Evolutionary conservation across 2,888 invertebrate genomes (phyloP), one percentile per base, ranked within the genome.

Genomic region (Noctua comes): DNA sequence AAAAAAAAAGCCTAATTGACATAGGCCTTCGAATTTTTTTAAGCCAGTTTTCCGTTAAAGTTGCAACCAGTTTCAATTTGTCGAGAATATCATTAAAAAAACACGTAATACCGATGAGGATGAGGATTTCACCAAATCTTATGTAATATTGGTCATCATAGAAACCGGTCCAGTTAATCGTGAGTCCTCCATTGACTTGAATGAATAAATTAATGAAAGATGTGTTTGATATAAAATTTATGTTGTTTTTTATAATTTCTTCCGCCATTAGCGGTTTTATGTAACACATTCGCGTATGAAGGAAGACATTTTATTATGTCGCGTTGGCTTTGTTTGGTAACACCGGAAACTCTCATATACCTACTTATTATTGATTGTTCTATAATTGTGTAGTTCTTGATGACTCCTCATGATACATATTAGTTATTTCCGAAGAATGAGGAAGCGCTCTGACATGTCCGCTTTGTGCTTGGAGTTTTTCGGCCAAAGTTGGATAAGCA

Each of bases 191-290:
- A 69, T 7, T 72, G 83, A 82, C 86, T 83, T 51, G 59, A 40
- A 79, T 82, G 66, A 82, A 85, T 86, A 79, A 43, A 79, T 80
- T 75, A 68, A 64, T 64, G 16, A 13, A 1, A 62, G 7, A 18
- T 48, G 4, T 24, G 31, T 54, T 59, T 46, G 62, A 21, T 46
- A 36, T n/a, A n/a, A n/a, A n/a, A n/a, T 69, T 36, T 13, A 68
- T 46, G 27, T 13, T n/a, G 10, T 68, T 57, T 66, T 57, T 71
- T 51, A 68, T 71, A 51, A 79, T 69, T 72, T 57, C 68, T 78
- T 82, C 79, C 76, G 78, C 43, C 0, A 57, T 73, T 78, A 40
- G 24, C 27, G 48, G 71, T 72, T 73, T 83, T 75, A 77, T 69
- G 78, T 78, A 80, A 77, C 27, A 36, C 24, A 71, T 72, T 80